Base-by-base conservation (phyloP, 1,140 invertebrate species). In the Drosophila suzukii region DNA sequence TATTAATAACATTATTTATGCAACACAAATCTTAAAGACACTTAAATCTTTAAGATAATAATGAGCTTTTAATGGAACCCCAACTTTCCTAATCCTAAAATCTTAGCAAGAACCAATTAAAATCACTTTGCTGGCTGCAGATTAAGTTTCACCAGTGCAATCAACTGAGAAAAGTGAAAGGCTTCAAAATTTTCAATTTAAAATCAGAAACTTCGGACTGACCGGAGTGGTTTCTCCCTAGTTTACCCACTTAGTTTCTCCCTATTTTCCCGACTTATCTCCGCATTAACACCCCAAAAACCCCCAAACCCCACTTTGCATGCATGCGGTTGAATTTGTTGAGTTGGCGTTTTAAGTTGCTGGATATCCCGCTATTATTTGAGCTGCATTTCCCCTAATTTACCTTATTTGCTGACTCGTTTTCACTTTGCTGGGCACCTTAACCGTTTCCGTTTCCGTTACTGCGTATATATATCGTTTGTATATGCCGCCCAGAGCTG, bases 401-500 rank as follows among this genome's bases (percentile, higher is more conserved):
- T 30, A 7, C 24, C 43, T 41, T 65, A 27, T 50, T 36, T 30
- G 60, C 65, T 66, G 63, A 65, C 60, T 49, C 36, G 27, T 7
- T 49, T 39, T 55, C 27, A n/a, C 15, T 24, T 38, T 51, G 17
- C 66, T 57, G 62, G 62, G 62, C 65, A 70, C 66, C 50, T 39
- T 71, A 71, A 70, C 50, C 61, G 30, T 13, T 47, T 57, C 54
- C 47, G 32, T 63, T 68, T 50, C 63, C 63, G 61, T 67, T 70
- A 36, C 49, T 68, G 39, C 61, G 65, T 68, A 53, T 27, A 51
- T 34, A 63, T 67, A 67, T 67, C 57, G 46, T 65, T 68, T 55
- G 66, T 75, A 51, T 63, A 62, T 74, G 67, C 72, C 49, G 67
- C 55, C 60, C 58, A 81, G 70, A 53, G 74, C 73, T 84, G 51